A percentile compares a stretch with the other conserved stretches of the same genome.
Evolutionary conservation across 2,113 vertebrate genomes (phyloP).

Genomic region (Amazona guildingii): DNA sequence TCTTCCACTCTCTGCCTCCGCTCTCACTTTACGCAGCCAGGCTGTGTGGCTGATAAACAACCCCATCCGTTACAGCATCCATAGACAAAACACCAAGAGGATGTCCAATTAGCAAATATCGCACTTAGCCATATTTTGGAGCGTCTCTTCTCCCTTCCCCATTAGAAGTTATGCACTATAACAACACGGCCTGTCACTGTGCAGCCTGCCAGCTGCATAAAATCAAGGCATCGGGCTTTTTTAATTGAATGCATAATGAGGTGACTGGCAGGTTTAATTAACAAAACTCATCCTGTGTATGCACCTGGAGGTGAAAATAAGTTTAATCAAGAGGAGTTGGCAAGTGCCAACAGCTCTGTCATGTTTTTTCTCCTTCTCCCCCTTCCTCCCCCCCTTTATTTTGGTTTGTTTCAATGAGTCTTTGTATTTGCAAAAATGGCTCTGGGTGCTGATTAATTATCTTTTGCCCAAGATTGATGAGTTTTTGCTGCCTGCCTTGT

Average conservation of each 20-base stretch:
- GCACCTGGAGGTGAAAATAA: constrained; percentile 72
- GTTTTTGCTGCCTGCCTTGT: background rate
- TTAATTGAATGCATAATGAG: constrained; percentile 66
- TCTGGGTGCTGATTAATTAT: constrained; percentile 64
- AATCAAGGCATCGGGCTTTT: constrained; percentile 37
- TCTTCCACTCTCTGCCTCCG: background rate
- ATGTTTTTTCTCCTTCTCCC: background rate
- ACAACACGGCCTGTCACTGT: constrained; percentile 18
- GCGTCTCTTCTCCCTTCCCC: background rate
- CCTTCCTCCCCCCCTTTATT: background rate
- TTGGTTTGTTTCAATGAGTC: constrained; percentile 30
- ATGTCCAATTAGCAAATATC: constrained; percentile 33
- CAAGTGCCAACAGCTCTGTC: constrained; percentile 57
- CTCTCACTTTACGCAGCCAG: background rate
- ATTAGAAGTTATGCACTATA: background rate
- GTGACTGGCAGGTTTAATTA: constrained; percentile 73
- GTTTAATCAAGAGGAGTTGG: constrained; percentile 66
- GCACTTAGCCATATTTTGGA: constrained; percentile 28
- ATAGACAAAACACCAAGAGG: background rate
- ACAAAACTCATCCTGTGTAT: constrained; percentile 58
- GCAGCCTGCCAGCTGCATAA: constrained; percentile 48
- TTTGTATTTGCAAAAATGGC: constrained; percentile 42
- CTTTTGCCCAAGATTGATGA: constrained; percentile 38
- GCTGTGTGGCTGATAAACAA: background rate
- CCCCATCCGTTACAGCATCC: accelerated